A percentile compares a stretch with the other conserved stretches of the same genome.
These are phyloP conservation scores for Otolemur crassicaudatus DNA, from an alignment of 2,797 vertebrate genomes.

Conservation along the genomic window DNA sequence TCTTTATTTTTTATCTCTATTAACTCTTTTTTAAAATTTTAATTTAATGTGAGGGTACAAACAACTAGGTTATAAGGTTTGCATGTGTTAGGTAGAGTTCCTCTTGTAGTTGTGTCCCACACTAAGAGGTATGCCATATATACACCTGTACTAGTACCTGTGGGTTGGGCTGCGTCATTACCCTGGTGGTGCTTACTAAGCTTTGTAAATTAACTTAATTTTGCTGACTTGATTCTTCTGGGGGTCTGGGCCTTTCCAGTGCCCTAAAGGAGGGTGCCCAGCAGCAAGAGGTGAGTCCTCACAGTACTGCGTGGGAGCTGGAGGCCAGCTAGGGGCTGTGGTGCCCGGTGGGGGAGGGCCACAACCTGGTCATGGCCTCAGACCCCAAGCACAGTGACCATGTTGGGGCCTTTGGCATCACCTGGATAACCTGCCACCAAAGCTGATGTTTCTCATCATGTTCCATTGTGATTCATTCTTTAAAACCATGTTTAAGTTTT, in stretches of 20 bases:
- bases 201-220: constrained; percentile 86
- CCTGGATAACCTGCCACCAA: background rate
- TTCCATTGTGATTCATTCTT: constrained; percentile 50
- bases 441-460: background rate
- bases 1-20: too few relatives aligned
- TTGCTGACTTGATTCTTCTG: constrained; percentile 48
- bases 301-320: background rate
- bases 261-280: background rate
- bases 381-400: background rate
- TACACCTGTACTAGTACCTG: background rate
- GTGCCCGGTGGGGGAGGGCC: background rate
- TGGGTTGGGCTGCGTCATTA: background rate
- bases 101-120: too few relatives aligned
- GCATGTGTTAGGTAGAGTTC: too few relatives aligned
- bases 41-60: too few relatives aligned
- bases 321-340: background rate
- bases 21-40: too few relatives aligned
- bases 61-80: too few relatives aligned
- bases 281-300: rapidly evolving
- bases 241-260: constrained; percentile 35
- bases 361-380: background rate
- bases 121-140: too few relatives aligned
- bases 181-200: background rate
- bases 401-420: background rate
- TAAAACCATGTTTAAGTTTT: constrained; percentile 34